Conservation (phyloP, 2,797 vertebrate genomes). For the Choloepus didactylus region DNA sequence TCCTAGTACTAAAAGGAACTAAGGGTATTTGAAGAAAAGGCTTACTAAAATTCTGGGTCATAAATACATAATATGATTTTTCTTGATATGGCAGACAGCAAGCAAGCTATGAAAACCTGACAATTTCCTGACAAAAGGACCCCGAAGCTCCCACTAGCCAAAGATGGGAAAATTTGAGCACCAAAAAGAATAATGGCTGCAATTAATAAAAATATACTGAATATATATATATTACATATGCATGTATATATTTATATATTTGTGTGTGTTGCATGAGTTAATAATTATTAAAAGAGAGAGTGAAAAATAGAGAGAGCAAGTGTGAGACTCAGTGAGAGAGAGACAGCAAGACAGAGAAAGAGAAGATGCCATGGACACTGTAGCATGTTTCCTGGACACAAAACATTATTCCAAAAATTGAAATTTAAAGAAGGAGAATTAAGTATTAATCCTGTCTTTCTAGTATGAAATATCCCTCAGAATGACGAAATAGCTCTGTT, state of each 20-base stretch:
- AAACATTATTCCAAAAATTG: not conserved
- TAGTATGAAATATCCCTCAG: not conserved
- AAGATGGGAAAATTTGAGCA: not conserved
- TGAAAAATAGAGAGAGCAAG: not conserved
- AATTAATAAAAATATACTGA: not conserved
- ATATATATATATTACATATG: not conserved
- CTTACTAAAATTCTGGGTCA: not conserved
- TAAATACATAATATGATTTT: not conserved
- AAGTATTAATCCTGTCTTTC: not conserved
- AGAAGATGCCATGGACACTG: not conserved
- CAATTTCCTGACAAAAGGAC: not conserved
- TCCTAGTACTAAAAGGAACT: not conserved
- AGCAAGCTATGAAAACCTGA: not conserved
- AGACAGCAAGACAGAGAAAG: not conserved
- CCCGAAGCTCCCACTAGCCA: not conserved
- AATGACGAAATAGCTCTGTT: not conserved
- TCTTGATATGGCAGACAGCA: not conserved
- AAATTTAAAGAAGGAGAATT: not conserved
- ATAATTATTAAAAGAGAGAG: not conserved
- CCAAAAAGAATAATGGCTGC: not conserved
- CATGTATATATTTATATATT: not conserved
- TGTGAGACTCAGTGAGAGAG: not conserved
- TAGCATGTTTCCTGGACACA: not conserved
- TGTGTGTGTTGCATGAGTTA: not conserved
- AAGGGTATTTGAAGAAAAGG: not conserved